These are phyloP conservation scores for Cephalopterus ornatus DNA, from an alignment of 2,113 vertebrate species.

Conservation along the genomic window DNA sequence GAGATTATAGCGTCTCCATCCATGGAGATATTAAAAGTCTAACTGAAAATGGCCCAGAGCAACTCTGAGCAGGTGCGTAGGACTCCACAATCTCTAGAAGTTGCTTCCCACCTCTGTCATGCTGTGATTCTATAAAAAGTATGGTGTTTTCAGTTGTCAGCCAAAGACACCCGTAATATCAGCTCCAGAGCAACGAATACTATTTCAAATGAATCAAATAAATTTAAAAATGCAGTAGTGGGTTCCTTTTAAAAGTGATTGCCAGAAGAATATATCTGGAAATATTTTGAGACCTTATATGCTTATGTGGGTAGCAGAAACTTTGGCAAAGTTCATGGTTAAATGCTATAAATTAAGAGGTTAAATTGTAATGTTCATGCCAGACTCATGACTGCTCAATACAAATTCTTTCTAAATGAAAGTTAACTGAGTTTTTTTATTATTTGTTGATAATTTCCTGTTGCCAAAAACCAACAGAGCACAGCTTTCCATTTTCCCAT, in stretches of 20 bases:
- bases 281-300: neutral
- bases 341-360: neutral
- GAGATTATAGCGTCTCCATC: neutral
- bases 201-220: neutral
- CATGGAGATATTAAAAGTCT: neutral
- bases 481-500: neutral
- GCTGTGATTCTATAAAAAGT: neutral
- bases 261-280: neutral
- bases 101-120: neutral
- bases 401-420: slow-evolving; percentile 12
- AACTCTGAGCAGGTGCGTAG: neutral
- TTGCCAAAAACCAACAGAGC: neutral
- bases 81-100: neutral
- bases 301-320: neutral
- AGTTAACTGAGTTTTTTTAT: neutral
- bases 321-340: neutral
- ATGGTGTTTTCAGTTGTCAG: neutral
- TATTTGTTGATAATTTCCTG: neutral
- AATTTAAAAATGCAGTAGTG: neutral
- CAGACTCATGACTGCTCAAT: neutral
- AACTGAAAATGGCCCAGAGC: neutral
- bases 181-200: neutral
- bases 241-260: neutral
- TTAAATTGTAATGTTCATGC: neutral
- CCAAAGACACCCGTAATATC: neutral